Evolutionary conservation across 53 echinoderm and acorn worm genomes (phyloP), one percentile per base, ranked within the genome.

Genomic region (Temnopleurus reevesii): DNA sequence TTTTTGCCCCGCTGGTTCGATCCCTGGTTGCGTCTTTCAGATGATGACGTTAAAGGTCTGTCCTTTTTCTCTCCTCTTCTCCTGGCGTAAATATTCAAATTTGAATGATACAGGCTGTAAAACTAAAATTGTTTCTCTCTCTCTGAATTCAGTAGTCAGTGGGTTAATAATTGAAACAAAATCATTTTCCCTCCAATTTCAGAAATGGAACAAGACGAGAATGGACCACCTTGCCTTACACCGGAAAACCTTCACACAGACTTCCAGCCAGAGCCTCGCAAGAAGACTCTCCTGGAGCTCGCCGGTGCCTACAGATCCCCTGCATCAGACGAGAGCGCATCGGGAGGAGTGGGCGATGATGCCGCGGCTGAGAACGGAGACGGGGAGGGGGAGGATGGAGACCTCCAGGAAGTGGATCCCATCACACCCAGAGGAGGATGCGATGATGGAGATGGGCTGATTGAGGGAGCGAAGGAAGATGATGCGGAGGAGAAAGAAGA

Each of bases 371-470:
- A 29, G 30, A 36, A 35, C 19, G 38, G 83, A 53, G 83, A 83
- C 7, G 83, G 46, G 49, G 86, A 59, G 35, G 86, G 23, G 29
- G 53, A 55, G 15, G 64, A 91, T 51, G 76, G 44, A 1, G 76
- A 76, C 66, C 38, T 89, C 3, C 71, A 89, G 46, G 76, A 89
- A 36, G 89, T 89, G 54, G 89, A 89, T 76, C 71, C 89, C 4
- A 89, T 89, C 33, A 49, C 76, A 10, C 89, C 76, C 12, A 55
- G 89, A 51, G 76, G 83, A 55, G 83, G 53, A 55, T 34, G 56
- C 12, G 35, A 34, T n/a, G 8, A 55, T 58, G 60, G 85, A 45
- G 85, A 33, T 18, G 60, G 71, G 8, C 41, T 71, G 71, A 21
- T 2, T n/a, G 71, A 71, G 38, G 66, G 12, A 9, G 86, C 46